Evolutionary conservation across 2,888 invertebrate genomes (phyloP).

Genomic region (Meteorus colon): DNA sequence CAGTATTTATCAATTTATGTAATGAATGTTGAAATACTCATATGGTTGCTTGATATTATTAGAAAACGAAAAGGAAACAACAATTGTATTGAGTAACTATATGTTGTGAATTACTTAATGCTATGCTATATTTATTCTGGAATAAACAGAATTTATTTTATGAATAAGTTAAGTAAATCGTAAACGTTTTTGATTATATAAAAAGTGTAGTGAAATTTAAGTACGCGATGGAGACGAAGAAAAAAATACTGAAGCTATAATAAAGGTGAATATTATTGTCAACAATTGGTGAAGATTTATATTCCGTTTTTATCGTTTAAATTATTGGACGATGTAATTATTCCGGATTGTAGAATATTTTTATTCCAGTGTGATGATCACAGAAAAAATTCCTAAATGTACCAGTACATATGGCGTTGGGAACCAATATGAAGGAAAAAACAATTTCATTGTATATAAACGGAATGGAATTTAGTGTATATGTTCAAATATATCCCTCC

Average conservation of each 20-base stretch:
- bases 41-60: background rate
- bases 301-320: too few species aligned
- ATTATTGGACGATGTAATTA: too few species aligned
- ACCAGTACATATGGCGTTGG: constrained; percentile 56
- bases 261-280: too few species aligned
- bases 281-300: too few species aligned
- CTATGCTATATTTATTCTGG: background rate
- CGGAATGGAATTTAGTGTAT: constrained; percentile 49
- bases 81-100: constrained; percentile 7
- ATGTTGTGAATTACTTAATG: constrained; percentile 1
- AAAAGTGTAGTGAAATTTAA: background rate
- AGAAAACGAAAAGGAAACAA: too few species aligned
- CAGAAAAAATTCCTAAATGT: constrained; percentile 4
- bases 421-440: constrained; percentile 51
- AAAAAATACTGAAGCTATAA: too few species aligned
- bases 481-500: background rate
- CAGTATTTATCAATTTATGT: constrained; percentile 20
- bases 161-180: background rate
- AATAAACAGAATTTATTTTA: constrained; percentile 1
- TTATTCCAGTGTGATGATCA: too few species aligned
- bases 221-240: too few species aligned
- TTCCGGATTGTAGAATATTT: too few species aligned
- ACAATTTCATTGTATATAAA: constrained; percentile 23
- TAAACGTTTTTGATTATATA: background rate
- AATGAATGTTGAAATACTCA: background rate